A percentile compares a stretch with the other conserved stretches of the same genome.
phyloP scores from a whole-genome alignment of 1,140 invertebrate genomes.

The Micrasema longulum region DNA sequence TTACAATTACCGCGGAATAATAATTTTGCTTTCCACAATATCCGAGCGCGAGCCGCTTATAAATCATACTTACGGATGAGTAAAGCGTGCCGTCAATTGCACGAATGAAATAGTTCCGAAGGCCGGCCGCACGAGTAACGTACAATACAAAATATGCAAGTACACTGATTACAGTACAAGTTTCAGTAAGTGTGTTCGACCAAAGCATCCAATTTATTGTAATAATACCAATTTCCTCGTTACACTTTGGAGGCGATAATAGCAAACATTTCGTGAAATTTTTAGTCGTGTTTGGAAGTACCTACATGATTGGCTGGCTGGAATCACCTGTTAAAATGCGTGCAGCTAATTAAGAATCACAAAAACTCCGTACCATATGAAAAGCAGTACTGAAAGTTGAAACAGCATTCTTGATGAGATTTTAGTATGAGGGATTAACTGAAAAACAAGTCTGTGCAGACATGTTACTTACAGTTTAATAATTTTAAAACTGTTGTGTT shows the following conservation, averaged over 20 bases:
- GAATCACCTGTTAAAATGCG: too few species aligned
- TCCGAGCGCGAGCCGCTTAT: slow-evolving; percentile 14
- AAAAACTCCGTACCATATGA: too few species aligned
- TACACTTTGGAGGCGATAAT: slow-evolving; percentile 38
- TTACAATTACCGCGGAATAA: background rate
- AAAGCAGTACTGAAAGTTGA: too few species aligned
- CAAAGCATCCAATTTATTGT: slow-evolving; percentile 35
- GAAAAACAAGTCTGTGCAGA: too few species aligned
- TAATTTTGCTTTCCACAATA: slow-evolving; percentile 5
- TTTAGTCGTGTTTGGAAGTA: slow-evolving; percentile 13
- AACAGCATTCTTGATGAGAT: too few species aligned
- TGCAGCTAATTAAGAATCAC: too few species aligned
- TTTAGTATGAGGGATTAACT: slow-evolving; percentile 19
- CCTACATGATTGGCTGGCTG: background rate
- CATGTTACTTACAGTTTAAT: too few species aligned
- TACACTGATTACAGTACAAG: background rate
- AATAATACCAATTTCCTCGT: slow-evolving; percentile 36
- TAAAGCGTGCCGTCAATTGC: slow-evolving; percentile 21
- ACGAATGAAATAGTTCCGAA: background rate
- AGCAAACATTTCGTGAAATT: slow-evolving; percentile 28
- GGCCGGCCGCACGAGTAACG: background rate
- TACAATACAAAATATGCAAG: background rate
- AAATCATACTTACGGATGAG: slow-evolving; percentile 25
- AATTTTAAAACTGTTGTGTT: too few species aligned
- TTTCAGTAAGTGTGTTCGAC: background rate